phyloP scores from a whole-genome alignment of 1,140 invertebrate genomes.

The Drosophila ambigua region DNA sequence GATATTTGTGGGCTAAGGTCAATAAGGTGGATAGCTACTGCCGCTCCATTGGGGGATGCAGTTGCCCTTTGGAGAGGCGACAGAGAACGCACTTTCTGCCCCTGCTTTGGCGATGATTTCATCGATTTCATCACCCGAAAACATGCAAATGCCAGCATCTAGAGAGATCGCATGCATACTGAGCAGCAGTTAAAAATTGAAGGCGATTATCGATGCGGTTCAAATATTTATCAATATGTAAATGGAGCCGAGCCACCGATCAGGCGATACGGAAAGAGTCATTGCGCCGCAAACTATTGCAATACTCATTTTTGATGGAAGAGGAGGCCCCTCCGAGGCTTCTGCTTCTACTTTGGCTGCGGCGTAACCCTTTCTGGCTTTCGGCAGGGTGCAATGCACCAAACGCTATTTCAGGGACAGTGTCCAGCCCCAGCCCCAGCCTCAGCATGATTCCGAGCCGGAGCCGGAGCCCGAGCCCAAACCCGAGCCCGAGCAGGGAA shows the following conservation, averaged over 20 bases:
- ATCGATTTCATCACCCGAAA: conserved; percentile 64
- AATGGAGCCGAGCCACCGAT: conserved; percentile 38
- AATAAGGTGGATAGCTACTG: conserved; percentile 27
- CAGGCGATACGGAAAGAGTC: conserved; percentile 51
- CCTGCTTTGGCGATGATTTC: conserved; percentile 53
- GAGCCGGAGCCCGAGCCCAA: no score
- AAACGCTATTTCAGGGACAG: conserved; percentile 46
- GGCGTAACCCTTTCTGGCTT: neutral
- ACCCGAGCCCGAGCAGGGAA: no score
- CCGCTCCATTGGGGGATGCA: conserved; percentile 10
- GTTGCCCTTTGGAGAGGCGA: neutral
- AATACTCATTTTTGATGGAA: conserved; percentile 22
- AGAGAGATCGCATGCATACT: conserved; percentile 52
- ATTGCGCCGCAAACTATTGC: conserved; percentile 72
- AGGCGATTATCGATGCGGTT: conserved; percentile 50
- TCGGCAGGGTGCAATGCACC: conserved; percentile 37
- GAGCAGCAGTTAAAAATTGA: conserved; percentile 55
- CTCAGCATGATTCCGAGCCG: neutral
- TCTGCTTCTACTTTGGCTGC: no score
- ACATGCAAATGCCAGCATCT: conserved; percentile 37
- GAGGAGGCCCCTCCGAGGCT: neutral
- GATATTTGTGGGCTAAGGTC: conserved; percentile 40
- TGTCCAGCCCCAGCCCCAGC: neutral
- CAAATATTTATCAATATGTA: conserved; percentile 43
- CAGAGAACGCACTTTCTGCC: conserved; percentile 12